Percentiles rank a stretch among this genome's conserved stretches.
Evolutionary conservation across 2,888 invertebrate species (phyloP).

Genomic region (Tupiocoris notatus): DNA sequence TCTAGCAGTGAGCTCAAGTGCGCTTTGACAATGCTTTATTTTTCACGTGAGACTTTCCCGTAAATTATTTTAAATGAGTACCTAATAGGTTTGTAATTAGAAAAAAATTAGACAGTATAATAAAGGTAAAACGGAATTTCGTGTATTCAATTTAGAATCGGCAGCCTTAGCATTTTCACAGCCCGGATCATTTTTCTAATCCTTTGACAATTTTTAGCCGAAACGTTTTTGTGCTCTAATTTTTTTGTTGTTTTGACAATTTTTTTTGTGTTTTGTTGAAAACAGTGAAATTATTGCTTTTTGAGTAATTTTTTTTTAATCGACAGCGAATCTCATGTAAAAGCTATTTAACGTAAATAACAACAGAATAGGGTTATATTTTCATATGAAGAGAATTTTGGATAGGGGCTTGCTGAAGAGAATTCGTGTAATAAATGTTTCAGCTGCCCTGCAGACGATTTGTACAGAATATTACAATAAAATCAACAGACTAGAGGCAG

Average conservation of each 20-base stretch:
- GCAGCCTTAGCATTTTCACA: background rate
- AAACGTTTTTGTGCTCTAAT: constrained; percentile 8
- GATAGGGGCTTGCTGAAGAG: constrained; percentile 5
- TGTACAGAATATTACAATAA: constrained; percentile 82
- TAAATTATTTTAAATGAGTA: too few species aligned
- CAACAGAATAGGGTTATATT: background rate
- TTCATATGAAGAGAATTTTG: background rate
- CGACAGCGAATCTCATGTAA: background rate
- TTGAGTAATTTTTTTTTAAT: background rate
- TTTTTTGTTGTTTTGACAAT: constrained; percentile 3
- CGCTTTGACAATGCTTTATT: too few species aligned
- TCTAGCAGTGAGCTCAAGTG: too few species aligned
- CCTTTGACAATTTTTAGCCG: background rate
- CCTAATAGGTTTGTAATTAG: too few species aligned
- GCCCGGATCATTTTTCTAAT: background rate
- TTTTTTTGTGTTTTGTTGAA: background rate
- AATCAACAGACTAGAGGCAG: constrained; percentile 89
- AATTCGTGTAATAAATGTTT: constrained; percentile 43
- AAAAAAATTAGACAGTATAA: too few species aligned
- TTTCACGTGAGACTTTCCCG: too few species aligned
- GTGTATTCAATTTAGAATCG: too few species aligned
- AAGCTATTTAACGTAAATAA: too few species aligned
- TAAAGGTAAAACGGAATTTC: too few species aligned
- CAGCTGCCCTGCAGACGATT: constrained; percentile 50
- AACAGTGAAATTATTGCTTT: too few species aligned